Evolutionary conservation across 2,888 invertebrate genomes (phyloP), one percentile per base, ranked within the genome.

Genomic region (Pilophorus perplexus): DNA sequence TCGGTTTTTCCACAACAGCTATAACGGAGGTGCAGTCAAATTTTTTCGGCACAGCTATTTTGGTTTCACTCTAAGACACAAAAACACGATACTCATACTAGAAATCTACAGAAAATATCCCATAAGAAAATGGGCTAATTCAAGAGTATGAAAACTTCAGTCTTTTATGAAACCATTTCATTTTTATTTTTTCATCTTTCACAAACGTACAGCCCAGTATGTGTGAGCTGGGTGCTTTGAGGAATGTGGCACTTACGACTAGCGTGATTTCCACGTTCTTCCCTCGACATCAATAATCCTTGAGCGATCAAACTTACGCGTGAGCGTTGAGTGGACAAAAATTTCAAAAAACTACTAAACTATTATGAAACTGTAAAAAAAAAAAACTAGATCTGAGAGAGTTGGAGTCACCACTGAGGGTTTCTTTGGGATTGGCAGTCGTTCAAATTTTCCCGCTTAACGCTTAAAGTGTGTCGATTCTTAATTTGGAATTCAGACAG

Each of bases 11-110:
- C 44, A 52, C 52, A 52, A 52, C 52, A 52, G 28, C 52, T 52
- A 52, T 12, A 52, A 52, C 52, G 27, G 52, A 48, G 28, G 52
- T 52, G 52, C 52, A 52, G 28, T 28, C 52, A 18, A 46, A 20
- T 50, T 25, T 52, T 52, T 52, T 52, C 52, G 52, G 52, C 52
- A 52, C 52, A 52, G 52, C 52, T 52, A 52, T 52, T 52, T 52
- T 28, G 16, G 25, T n/a, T 46, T 46, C 46, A 46, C 46, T 22
- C 46, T 46, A 46, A 46, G 25, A n/a, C n/a, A n/a, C n/a, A n/a
- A n/a, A n/a, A n/a, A 33, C 33, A 33, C 33, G 6, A 33, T 33
- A 8, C 33, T 33, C 33, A n/a, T n/a, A 33, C 33, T 33, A 6
- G 12, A 33, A 33, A 8, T 33, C 12, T 33, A 33, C 33, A 33